A percentile compares a stretch with the other conserved stretches of the same genome.
These are phyloP conservation scores for Dendroctonus ponderosae DNA, from an alignment of 1,140 invertebrate species.

Conservation along the genomic window DNA sequence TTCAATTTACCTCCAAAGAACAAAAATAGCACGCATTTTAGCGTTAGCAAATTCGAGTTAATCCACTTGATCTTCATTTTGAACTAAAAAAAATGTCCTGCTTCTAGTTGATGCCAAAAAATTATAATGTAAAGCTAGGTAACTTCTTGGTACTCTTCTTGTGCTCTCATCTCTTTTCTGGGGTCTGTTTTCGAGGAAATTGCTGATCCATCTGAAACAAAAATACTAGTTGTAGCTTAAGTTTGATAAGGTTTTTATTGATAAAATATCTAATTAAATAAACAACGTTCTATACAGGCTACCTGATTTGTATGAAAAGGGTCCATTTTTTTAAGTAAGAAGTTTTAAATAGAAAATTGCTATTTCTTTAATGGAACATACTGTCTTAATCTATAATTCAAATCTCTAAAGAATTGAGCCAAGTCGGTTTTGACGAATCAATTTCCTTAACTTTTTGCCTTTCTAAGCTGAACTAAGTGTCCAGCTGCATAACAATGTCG, in stretches of 20 bases:
- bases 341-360: constrained; percentile 3
- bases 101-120: not conserved
- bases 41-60: constrained; percentile 52
- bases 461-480: no score
- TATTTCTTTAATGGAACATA: no score
- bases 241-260: not conserved
- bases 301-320: constrained; percentile 2
- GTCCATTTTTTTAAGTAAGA: not conserved
- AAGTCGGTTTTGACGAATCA: no score
- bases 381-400: no score
- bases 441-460: no score
- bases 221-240: not conserved
- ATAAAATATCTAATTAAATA: constrained; percentile 6
- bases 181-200: not conserved
- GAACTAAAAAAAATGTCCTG: not conserved
- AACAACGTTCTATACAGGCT: not conserved
- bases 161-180: constrained; percentile 18
- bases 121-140: constrained; percentile 5
- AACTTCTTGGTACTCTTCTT: constrained; percentile 5
- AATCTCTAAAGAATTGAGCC: no score
- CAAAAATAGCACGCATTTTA: constrained; percentile 56
- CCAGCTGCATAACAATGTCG: no score
- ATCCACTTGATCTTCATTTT: constrained; percentile 25
- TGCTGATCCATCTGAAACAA: constrained; percentile 20
- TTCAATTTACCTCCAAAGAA: constrained; percentile 54